These are phyloP conservation scores for Drosophila siamana DNA, from an alignment of 2,888 invertebrate genomes.

Conservation along the genomic window DNA sequence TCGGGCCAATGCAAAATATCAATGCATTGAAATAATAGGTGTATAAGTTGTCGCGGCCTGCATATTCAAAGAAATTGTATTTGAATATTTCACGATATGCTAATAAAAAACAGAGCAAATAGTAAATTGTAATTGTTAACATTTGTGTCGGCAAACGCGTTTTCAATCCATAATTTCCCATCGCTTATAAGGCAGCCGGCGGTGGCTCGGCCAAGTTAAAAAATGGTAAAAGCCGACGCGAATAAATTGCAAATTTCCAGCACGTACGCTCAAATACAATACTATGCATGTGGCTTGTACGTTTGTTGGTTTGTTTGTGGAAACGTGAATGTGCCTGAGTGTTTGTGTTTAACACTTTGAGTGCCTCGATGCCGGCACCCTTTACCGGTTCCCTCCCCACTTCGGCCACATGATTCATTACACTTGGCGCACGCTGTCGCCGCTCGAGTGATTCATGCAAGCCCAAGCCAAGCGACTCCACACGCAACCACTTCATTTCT, in stretches of 20 bases:
- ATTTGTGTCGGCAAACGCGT: slow-evolving; percentile 47
- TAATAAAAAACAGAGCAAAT: slow-evolving; percentile 38
- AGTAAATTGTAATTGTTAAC: slow-evolving; percentile 33
- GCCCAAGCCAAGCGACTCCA: slow-evolving; percentile 41
- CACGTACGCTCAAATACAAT: slow-evolving; percentile 47
- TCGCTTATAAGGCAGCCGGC: slow-evolving; percentile 19
- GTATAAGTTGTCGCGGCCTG: slow-evolving; percentile 24
- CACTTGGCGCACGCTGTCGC: slow-evolving; percentile 53
- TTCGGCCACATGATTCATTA: slow-evolving; percentile 66
- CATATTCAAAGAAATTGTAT: slow-evolving; percentile 32
- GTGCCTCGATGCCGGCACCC: slow-evolving; percentile 43
- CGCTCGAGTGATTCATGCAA: slow-evolving; percentile 67
- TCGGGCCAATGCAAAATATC: slow-evolving; percentile 23
- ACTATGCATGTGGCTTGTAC: background rate
- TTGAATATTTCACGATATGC: slow-evolving; percentile 44
- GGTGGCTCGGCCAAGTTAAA: slow-evolving; percentile 30
- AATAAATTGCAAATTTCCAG: slow-evolving; percentile 70
- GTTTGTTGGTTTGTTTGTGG: slow-evolving; percentile 6
- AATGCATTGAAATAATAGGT: slow-evolving; percentile 46
- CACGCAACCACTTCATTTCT: slow-evolving; percentile 64
- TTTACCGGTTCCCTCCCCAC: slow-evolving; percentile 7
- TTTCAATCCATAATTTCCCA: slow-evolving; percentile 28
- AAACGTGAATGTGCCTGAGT: slow-evolving; percentile 26
- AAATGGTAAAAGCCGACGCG: slow-evolving; percentile 43
- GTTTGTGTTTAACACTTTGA: slow-evolving; percentile 42